A percentile compares a stretch with the other conserved stretches of the same genome.
These are phyloP conservation scores for Bombus picipes DNA, from an alignment of 1,140 invertebrate genomes.

Conservation along the genomic window DNA sequence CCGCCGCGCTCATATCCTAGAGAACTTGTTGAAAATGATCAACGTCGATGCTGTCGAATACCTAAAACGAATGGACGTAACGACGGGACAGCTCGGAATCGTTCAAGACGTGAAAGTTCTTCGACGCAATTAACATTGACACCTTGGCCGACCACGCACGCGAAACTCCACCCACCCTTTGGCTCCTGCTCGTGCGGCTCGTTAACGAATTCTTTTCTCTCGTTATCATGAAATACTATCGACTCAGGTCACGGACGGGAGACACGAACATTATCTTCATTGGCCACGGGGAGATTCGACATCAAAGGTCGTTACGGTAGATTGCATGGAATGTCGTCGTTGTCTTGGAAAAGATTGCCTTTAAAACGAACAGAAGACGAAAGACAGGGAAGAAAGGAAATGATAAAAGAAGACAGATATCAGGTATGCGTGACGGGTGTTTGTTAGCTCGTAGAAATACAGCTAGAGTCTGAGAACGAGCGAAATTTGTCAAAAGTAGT, in stretches of 20 bases:
- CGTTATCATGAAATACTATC: conserved; percentile 25
- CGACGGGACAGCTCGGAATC: background rate
- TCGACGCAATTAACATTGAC: conserved; percentile 11
- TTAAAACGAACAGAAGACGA: background rate
- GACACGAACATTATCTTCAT: conserved; percentile 38
- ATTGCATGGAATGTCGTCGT: conserved; percentile 36
- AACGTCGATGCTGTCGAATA: background rate
- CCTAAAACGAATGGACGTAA: background rate
- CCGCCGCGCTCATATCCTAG: background rate
- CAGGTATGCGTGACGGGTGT: conserved; percentile 7
- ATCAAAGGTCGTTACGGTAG: conserved; percentile 46
- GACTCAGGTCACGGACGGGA: conserved; percentile 17
- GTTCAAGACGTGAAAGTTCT: background rate
- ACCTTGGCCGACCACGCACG: background rate
- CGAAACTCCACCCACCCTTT: background rate
- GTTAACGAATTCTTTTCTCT: conserved; percentile 25
- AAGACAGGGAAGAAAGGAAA: background rate
- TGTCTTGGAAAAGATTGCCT: background rate
- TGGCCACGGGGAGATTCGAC: conserved; percentile 29
- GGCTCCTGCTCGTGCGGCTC: background rate
- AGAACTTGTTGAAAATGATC: background rate
- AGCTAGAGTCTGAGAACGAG: background rate
- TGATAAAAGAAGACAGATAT: background rate
- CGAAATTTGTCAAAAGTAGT: background rate
- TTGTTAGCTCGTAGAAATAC: no score